Conservation (phyloP, 2,797 vertebrate species). For the Allobates femoralis region DNA sequence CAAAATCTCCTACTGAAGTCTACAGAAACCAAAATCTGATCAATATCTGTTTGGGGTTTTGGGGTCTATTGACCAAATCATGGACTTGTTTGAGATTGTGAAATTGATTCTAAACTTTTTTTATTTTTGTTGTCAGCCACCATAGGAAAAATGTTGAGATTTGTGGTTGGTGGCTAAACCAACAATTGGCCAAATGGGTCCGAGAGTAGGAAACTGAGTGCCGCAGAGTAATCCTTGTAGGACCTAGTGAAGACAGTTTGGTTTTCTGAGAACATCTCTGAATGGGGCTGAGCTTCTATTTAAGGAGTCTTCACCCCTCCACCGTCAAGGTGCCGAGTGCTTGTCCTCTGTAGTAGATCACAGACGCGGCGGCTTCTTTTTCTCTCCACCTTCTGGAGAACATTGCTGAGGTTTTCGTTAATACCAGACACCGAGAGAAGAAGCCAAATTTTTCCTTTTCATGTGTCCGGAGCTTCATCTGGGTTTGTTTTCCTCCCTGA, state of each 20-base stretch:
- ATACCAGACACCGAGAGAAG: neutral
- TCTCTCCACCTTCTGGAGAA: neutral
- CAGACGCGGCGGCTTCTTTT: neutral
- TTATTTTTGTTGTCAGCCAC: neutral
- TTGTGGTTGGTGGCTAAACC: neutral
- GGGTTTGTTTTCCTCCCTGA: constrained; percentile 44
- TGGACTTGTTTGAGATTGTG: neutral
- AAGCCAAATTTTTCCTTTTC: constrained; percentile 52
- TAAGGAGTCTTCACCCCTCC: neutral
- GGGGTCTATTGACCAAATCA: neutral
- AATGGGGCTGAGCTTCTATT: neutral
- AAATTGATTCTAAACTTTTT: neutral
- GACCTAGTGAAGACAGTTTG: neutral
- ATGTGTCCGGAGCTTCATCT: constrained; percentile 45
- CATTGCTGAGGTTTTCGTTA: constrained; percentile 28
- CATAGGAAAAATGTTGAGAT: neutral
- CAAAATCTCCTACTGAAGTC: neutral
- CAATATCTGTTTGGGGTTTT: neutral
- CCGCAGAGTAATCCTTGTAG: neutral
- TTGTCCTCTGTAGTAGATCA: constrained; percentile 25
- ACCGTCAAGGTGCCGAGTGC: neutral
- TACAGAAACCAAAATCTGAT: neutral
- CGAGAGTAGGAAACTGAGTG: neutral
- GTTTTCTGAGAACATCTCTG: too few species aligned
- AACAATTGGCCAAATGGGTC: neutral